Percentiles rank a stretch among this genome's conserved stretches.
Evolutionary conservation across 2,113 vertebrate genomes (phyloP).

Genomic region (Pluvialis apricaria): DNA sequence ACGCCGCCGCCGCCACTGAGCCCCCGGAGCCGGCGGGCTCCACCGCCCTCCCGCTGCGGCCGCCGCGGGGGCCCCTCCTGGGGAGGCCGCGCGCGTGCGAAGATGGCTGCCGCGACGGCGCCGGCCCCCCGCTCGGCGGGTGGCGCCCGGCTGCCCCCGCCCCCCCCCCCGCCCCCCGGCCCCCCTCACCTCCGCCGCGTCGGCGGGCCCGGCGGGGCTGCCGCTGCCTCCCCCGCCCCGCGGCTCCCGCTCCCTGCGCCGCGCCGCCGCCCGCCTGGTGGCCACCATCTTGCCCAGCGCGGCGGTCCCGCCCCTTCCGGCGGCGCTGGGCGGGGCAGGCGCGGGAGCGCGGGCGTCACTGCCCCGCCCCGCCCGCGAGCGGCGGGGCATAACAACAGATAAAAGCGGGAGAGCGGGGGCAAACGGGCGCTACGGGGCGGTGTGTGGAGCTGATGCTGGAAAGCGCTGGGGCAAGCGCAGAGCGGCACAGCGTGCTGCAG

Average conservation of each 20-base stretch:
- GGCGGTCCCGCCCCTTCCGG: not conserved
- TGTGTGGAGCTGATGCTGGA: accelerated
- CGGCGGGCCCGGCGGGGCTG: not conserved
- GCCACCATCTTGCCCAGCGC: not conserved
- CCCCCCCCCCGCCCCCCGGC: not conserved
- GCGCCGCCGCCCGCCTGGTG: not conserved
- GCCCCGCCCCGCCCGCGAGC: not conserved
- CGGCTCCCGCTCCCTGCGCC: not conserved
- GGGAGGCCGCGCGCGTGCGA: not conserved
- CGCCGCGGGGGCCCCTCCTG: not conserved
- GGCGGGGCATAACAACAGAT: too few species aligned
- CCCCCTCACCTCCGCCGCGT: not conserved
- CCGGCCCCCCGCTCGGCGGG: too few species aligned
- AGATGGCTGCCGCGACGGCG: not conserved
- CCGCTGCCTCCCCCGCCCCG: not conserved
- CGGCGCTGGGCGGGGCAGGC: not conserved
- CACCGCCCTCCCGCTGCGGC: not conserved
- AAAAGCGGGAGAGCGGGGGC: not conserved
- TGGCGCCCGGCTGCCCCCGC: not conserved
- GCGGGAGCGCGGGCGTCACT: too few species aligned
- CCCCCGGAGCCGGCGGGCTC: too few species aligned
- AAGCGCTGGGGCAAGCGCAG: not conserved
- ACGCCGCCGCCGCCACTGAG: not conserved
- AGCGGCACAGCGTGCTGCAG: not conserved
- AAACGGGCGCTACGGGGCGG: not conserved